Evolutionary conservation across 2,113 vertebrate genomes (phyloP).

Genomic region (Callopanchax toddi): DNA sequence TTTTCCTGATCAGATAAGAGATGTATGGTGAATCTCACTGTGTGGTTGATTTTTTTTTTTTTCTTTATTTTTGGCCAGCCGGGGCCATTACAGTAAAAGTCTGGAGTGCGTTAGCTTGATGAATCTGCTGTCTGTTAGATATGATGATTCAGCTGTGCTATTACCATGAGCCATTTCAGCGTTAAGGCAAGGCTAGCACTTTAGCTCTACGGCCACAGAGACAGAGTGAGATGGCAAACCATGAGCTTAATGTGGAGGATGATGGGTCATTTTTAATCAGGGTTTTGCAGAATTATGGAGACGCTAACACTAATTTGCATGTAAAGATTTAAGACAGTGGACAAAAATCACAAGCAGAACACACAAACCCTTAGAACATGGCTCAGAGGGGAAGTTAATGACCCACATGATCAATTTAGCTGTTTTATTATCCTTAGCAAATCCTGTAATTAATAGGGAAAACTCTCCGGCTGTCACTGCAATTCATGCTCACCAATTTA

Average conservation of each 20-base stretch:
- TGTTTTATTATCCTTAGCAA: slow-evolving; percentile 37
- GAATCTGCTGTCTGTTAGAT: slow-evolving; percentile 72
- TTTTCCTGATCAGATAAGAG: slow-evolving; percentile 31
- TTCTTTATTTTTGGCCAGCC: slow-evolving; percentile 27
- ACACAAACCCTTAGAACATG: slow-evolving; percentile 8
- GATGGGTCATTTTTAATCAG: slow-evolving; percentile 59
- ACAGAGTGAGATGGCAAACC: slow-evolving; percentile 66
- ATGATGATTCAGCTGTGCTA: slow-evolving; percentile 75
- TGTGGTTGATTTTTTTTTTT: slow-evolving; percentile 31
- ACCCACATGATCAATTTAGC: slow-evolving; percentile 56
- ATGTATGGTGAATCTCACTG: slow-evolving; percentile 33
- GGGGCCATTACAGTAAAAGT: slow-evolving; percentile 40
- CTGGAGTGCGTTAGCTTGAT: slow-evolving; percentile 59
- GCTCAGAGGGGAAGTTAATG: slow-evolving; percentile 56
- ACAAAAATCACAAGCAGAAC: slow-evolving; percentile 3
- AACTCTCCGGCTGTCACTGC: slow-evolving; percentile 31
- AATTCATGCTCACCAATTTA: slow-evolving; percentile 32
- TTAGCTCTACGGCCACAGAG: slow-evolving; percentile 59
- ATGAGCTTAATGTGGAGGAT: slow-evolving; percentile 54
- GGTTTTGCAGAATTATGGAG: slow-evolving; percentile 30
- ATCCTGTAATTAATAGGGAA: slow-evolving; percentile 52
- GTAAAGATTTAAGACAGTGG: not conserved
- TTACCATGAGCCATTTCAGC: slow-evolving; percentile 73
- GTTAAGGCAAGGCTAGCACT: slow-evolving; percentile 58
- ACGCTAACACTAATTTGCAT: slow-evolving; percentile 30